These are phyloP conservation scores for Pituophis catenifer DNA, from an alignment of 2,113 vertebrate species.

Conservation along the genomic window DNA sequence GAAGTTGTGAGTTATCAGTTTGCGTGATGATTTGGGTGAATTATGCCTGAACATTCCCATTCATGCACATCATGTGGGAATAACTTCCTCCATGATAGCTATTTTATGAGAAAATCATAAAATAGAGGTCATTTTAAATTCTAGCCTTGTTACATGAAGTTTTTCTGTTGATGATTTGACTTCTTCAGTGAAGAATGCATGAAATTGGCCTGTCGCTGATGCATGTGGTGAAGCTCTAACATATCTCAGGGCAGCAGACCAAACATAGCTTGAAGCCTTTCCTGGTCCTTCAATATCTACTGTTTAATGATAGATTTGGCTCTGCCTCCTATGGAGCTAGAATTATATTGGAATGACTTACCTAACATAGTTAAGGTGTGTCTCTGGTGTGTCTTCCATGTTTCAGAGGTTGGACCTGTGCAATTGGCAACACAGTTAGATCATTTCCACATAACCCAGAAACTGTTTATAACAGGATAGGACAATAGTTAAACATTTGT, in stretches of 20 bases:
- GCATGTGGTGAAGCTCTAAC: not conserved
- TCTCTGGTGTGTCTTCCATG: not conserved
- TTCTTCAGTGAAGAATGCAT: not conserved
- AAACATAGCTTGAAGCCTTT: not conserved
- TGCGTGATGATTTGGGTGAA: not conserved
- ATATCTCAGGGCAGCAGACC: not conserved
- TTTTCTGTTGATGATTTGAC: not conserved
- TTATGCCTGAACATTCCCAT: not conserved
- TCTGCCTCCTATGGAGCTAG: not conserved
- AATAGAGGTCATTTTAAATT: not conserved
- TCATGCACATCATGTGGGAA: not conserved
- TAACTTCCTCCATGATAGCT: not conserved
- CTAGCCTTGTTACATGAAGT: not conserved
- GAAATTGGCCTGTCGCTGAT: not conserved
- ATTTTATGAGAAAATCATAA: not conserved
- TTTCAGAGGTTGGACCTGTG: not conserved
- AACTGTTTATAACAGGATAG: not conserved
- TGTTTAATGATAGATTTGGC: too few relatives aligned
- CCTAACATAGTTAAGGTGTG: not conserved
- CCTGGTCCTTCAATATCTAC: not conserved
- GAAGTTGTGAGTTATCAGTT: not conserved
- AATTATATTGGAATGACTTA: not conserved
- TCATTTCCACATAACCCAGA: not conserved
- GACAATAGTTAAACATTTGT: not conserved
- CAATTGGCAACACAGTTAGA: not conserved